Conservation (phyloP, 2,888 invertebrate species). For the Clunio marinus region DNA sequence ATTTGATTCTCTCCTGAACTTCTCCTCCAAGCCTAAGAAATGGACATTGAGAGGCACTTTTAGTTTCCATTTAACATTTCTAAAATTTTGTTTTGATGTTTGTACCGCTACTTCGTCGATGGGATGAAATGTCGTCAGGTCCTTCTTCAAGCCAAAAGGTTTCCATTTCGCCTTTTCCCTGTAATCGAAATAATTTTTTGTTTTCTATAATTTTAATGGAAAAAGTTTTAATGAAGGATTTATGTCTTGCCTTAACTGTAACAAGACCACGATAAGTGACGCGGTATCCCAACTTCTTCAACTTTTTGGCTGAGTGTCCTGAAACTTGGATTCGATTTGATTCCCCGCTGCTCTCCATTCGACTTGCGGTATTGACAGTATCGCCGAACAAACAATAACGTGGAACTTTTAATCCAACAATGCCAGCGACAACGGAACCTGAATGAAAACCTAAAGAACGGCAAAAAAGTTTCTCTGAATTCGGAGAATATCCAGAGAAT, state of each 20-base stretch:
- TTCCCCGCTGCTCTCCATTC: slow-evolving; percentile 72
- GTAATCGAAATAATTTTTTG: slow-evolving; percentile 42
- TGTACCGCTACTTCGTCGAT: not conserved
- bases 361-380: slow-evolving; percentile 85
- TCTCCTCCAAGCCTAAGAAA: not conserved
- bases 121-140: slow-evolving; percentile 49
- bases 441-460: slow-evolving; percentile 55
- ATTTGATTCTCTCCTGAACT: not conserved
- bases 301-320: slow-evolving; percentile 61
- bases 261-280: slow-evolving; percentile 69
- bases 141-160: slow-evolving; percentile 73
- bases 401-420: slow-evolving; percentile 78
- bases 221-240: slow-evolving; percentile 2
- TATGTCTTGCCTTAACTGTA: slow-evolving; percentile 65
- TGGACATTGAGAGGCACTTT: not conserved
- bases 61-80: not conserved
- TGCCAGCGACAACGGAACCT: slow-evolving; percentile 82
- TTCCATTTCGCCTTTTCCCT: slow-evolving; percentile 87
- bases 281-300: slow-evolving; percentile 62
- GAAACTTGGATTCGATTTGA: slow-evolving; percentile 74
- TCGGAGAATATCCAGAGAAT: too few species aligned
- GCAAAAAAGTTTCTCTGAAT: too few species aligned
- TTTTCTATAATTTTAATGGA: slow-evolving; percentile 33
- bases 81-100: not conserved
- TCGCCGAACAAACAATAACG: slow-evolving; percentile 87